phyloP scores from a whole-genome alignment of 1,140 invertebrate species.

The Drosophila persimilis region DNA sequence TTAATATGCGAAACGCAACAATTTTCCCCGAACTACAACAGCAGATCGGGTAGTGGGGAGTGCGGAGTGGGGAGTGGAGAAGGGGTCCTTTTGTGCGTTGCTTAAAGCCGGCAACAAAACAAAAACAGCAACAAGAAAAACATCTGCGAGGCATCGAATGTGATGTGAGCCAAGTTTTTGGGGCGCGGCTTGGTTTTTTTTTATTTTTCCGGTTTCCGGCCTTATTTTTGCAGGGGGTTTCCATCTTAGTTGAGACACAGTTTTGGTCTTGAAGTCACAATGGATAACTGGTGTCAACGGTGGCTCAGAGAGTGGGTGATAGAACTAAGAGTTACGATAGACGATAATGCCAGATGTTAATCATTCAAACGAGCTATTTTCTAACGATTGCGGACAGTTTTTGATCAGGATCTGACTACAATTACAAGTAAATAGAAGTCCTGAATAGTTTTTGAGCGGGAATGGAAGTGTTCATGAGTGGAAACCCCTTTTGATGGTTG shows the following conservation, averaged over 20 bases:
- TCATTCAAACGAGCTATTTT: too few species aligned
- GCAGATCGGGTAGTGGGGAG: not conserved
- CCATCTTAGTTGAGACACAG: conserved; percentile 13
- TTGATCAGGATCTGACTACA: too few species aligned
- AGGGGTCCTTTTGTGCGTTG: conserved; percentile 56
- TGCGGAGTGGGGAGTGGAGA: conserved; percentile 21
- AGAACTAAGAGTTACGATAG: too few species aligned
- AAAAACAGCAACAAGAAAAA: conserved; percentile 50
- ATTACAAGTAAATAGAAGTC: too few species aligned
- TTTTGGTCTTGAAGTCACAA: conserved; percentile 8
- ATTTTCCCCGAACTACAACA: conserved; percentile 68
- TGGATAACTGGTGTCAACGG: not conserved
- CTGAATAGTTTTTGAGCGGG: too few species aligned
- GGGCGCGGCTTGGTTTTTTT: conserved; percentile 47
- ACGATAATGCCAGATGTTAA: too few species aligned
- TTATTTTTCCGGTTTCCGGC: conserved; percentile 15
- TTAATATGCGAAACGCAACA: conserved; percentile 82
- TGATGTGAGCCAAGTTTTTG: conserved; percentile 54
- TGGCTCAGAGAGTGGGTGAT: too few species aligned
- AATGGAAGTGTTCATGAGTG: not conserved
- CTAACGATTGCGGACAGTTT: not conserved
- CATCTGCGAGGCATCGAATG: conserved; percentile 65
- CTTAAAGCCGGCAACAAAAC: conserved; percentile 66
- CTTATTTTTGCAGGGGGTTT: conserved; percentile 4
- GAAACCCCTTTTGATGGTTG: not conserved